phyloP scores from a whole-genome alignment of 2,888 invertebrate genomes.

The Clunio marinus region DNA sequence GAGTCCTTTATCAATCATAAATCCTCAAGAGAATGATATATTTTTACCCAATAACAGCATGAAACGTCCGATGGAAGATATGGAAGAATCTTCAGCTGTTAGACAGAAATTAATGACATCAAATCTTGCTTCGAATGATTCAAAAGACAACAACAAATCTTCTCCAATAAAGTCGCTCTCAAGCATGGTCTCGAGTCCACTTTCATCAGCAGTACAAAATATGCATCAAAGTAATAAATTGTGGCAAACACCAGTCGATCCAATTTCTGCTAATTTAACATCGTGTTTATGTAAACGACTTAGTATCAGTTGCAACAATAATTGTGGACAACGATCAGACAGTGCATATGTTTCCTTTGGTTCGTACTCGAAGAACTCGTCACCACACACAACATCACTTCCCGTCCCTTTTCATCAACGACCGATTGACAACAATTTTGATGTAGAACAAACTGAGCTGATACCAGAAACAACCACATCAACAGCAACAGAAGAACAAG shows the following conservation, averaged over 20 bases:
- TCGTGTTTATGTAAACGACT: conserved; percentile 51
- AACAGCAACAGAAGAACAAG: conserved; percentile 42
- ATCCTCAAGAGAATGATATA: background rate
- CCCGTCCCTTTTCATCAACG: conserved; percentile 28
- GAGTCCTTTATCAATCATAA: background rate
- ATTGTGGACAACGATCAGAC: conserved; percentile 44
- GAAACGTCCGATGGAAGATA: background rate
- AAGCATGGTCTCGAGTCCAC: conserved; percentile 59
- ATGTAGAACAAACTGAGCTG: too few relatives aligned
- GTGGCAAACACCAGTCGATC: conserved; percentile 44
- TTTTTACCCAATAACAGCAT: background rate
- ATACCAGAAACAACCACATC: conserved; percentile 28
- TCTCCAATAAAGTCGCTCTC: conserved; percentile 62
- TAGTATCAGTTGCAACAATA: conserved; percentile 41
- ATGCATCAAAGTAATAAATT: conserved; percentile 26
- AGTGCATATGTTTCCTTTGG: conserved; percentile 16
- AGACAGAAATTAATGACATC: conserved; percentile 22
- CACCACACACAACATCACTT: conserved; percentile 46
- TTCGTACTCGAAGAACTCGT: background rate
- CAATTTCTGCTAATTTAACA: conserved; percentile 52
- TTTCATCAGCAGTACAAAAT: conserved; percentile 31
- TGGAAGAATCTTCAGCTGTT: background rate
- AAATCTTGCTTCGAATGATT: background rate
- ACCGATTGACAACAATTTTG: background rate
- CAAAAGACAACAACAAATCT: conserved; percentile 49